Evolutionary conservation across 2,888 invertebrate species (phyloP), one percentile per base, ranked within the genome.

Genomic region (Creontiades dilutus): DNA sequence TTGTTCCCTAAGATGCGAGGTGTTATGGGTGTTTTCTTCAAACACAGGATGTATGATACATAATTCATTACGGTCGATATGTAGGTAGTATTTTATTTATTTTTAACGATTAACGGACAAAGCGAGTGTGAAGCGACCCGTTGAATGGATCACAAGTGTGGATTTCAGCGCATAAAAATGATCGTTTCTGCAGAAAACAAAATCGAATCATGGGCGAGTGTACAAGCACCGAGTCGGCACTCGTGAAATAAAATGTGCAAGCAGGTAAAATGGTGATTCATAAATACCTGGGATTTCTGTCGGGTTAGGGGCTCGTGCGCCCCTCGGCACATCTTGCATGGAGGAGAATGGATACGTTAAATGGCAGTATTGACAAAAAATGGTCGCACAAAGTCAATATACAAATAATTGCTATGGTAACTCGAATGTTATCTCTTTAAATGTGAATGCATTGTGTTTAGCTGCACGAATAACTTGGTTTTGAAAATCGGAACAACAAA

Each of bases 11-110:
- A 23, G 23, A 68, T 68, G 68, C 68, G 68, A 68, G 19, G 68
- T 68, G 68, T 68, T 3, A 68, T 27, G 68, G 68, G 11, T 68
- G 23, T 19, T 68, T 68, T 68, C 19, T 7, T 23, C 23, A 23
- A 23, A 11, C 12, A 23, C 68, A 68, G 68, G 37, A 78, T 78
- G 78, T 82, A 47, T 52, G 52, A 82, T 82, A 52, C 82, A 82
- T 82, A 82, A 82, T 82, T 82, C 82, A 82, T 82, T 82, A 82
- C 82, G 82, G 82, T 82, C 82, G 46, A 37, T 37, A 37, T 2
- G 16, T 47, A 19, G 61, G 61, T 61, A 19, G 0, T 27, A 23
- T 11, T 23, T 23, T 19, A n/a, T 12, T 23, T 23, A 12, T 9
- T 61, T 23, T 68, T 13, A 68, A 68, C 23, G 68, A 23, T 23